phyloP scores from a whole-genome alignment of 2,113 vertebrate species.

The Pandion haliaetus region DNA sequence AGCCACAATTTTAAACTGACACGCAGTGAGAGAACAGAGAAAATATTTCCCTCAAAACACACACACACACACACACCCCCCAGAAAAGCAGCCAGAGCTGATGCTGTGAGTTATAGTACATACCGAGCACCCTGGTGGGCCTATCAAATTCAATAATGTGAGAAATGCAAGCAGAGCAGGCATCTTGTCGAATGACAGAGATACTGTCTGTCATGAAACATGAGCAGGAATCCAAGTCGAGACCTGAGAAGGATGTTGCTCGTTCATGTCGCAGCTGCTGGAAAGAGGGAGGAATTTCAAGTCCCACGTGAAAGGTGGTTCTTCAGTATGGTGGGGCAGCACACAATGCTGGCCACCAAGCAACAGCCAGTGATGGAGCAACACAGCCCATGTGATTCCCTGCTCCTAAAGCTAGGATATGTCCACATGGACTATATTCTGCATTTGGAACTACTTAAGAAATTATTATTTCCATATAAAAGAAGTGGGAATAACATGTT shows the following conservation, averaged over 20 bases:
- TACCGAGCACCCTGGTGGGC: not conserved
- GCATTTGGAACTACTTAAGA: not conserved
- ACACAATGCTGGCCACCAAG: not conserved
- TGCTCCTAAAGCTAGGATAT: not conserved
- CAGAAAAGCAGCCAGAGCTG: not conserved
- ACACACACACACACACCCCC: fast-evolving
- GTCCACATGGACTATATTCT: not conserved
- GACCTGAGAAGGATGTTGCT: not conserved
- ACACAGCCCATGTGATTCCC: fast-evolving
- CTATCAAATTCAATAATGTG: not conserved
- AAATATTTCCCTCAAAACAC: not conserved
- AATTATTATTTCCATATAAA: not conserved
- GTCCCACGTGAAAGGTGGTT: not conserved
- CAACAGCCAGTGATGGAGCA: not conserved
- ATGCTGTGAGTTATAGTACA: not conserved
- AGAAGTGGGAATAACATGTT: not conserved
- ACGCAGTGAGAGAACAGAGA: not conserved
- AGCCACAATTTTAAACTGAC: not conserved
- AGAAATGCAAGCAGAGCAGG: not conserved
- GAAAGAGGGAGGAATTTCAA: not conserved
- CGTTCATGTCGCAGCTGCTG: not conserved
- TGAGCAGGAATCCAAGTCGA: not conserved
- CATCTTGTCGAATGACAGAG: not conserved
- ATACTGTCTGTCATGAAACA: not conserved
- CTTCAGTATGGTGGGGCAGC: not conserved